Percentiles rank a stretch among this genome's conserved stretches.
Conservation (phyloP, 2,888 invertebrate species). For the Frankliniella intonsa region DNA sequence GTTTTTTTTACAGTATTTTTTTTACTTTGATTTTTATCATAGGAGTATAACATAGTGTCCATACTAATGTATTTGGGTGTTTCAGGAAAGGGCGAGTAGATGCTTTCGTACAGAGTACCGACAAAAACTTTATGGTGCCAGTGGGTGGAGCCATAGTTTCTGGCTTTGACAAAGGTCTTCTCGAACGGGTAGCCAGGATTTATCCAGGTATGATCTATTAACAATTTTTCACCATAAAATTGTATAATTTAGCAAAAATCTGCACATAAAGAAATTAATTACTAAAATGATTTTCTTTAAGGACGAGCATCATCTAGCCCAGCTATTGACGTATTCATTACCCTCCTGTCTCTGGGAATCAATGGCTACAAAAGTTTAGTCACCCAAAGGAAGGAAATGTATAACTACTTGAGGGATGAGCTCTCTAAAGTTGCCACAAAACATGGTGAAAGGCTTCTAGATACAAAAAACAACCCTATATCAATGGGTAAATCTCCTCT, state of each 20-base stretch:
- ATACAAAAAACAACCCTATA: slow-evolving; percentile 62
- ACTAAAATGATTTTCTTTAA: slow-evolving; percentile 36
- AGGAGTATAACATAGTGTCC: neutral
- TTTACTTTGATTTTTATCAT: too few relatives aligned
- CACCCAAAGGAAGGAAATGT: slow-evolving; percentile 57
- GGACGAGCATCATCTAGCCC: slow-evolving; percentile 70
- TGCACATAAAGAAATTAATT: neutral
- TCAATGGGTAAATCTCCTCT: slow-evolving; percentile 57
- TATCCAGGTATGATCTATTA: slow-evolving; percentile 57
- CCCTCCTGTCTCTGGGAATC: slow-evolving; percentile 64
- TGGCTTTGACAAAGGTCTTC: slow-evolving; percentile 58
- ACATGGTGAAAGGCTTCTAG: slow-evolving; percentile 57
- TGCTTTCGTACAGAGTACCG: slow-evolving; percentile 75
- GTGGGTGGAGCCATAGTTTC: slow-evolving; percentile 77
- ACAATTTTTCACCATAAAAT: slow-evolving; percentile 30
- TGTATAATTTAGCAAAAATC: neutral
- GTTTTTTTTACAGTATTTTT: neutral
- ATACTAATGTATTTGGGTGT: slow-evolving; percentile 31
- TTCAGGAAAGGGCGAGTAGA: slow-evolving; percentile 64
- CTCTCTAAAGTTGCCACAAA: slow-evolving; percentile 52
- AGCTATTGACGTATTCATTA: slow-evolving; percentile 69
- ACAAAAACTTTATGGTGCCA: slow-evolving; percentile 79
- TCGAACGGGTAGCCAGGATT: slow-evolving; percentile 61
- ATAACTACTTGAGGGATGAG: slow-evolving; percentile 55
- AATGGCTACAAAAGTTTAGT: slow-evolving; percentile 58